These are phyloP conservation scores for Lymantria monacha DNA, from an alignment of 2,888 invertebrate species.

Conservation along the genomic window DNA sequence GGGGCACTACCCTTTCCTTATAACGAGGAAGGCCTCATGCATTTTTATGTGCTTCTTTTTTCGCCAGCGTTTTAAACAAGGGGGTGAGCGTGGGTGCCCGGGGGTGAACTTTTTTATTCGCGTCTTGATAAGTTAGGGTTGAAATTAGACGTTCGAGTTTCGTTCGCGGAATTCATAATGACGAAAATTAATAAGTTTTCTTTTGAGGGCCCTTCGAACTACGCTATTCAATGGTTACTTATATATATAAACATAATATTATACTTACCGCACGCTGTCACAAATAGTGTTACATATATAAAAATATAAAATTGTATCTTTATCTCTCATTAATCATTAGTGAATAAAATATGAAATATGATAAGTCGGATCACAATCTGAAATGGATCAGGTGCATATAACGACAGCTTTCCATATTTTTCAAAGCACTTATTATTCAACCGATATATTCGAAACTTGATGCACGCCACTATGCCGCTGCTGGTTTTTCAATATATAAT, in stretches of 20 bases:
- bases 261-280: conserved; percentile 15
- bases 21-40: conserved; percentile 84
- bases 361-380: too few species aligned
- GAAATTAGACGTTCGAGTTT: conserved; percentile 83
- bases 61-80: conserved; percentile 83
- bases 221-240: conserved; percentile 40
- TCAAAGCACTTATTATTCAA: too few species aligned
- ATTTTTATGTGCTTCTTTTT: conserved; percentile 84
- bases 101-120: conserved; percentile 82
- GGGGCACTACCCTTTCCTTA: conserved; percentile 81
- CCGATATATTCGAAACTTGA: too few species aligned
- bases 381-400: too few species aligned
- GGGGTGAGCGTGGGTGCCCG: conserved; percentile 76
- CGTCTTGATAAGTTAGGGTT: conserved; percentile 84
- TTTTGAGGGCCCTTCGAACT: conserved; percentile 71
- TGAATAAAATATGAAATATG: too few species aligned
- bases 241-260: conserved; percentile 15
- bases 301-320: too few species aligned
- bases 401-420: too few species aligned
- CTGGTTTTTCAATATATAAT: too few species aligned
- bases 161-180: conserved; percentile 83
- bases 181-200: conserved; percentile 83
- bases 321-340: too few species aligned
- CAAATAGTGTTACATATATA: too few species aligned
- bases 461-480: too few species aligned